A percentile compares a stretch with the other conserved stretches of the same genome.
phyloP scores from a whole-genome alignment of 2,797 vertebrate genomes.

The Gobio occitaniae region DNA sequence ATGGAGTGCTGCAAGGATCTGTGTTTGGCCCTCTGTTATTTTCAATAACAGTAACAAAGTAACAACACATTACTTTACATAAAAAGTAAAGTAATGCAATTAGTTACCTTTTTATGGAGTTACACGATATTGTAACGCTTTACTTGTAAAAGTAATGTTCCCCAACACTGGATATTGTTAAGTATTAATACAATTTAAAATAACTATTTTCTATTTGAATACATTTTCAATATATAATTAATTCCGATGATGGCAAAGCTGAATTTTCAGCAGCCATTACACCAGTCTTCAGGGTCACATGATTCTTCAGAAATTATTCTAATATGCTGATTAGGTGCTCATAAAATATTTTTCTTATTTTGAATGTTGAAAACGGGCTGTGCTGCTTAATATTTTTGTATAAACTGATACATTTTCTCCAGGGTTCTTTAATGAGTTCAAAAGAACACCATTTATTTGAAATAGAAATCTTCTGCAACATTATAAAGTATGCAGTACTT shows the following conservation, averaged over 20 bases:
- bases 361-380: background rate
- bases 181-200: too few species aligned
- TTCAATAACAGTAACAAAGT: too few species aligned
- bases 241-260: background rate
- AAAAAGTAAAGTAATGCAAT: too few species aligned
- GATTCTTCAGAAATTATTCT: background rate
- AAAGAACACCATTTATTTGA: background rate
- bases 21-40: too few species aligned
- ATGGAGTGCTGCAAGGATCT: too few species aligned
- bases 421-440: background rate
- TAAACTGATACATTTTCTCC: background rate
- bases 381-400: background rate
- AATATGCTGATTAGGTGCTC: background rate
- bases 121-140: too few species aligned
- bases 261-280: background rate
- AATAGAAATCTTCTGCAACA: background rate
- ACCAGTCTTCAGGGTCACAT: background rate
- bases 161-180: too few species aligned
- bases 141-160: too few species aligned
- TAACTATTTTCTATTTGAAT: too few species aligned
- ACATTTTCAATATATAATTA: too few species aligned
- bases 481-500: background rate
- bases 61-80: too few species aligned
- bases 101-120: too few species aligned
- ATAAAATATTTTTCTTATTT: background rate